phyloP scores from a whole-genome alignment of 2,113 vertebrate genomes.

The Rhea pennata region DNA sequence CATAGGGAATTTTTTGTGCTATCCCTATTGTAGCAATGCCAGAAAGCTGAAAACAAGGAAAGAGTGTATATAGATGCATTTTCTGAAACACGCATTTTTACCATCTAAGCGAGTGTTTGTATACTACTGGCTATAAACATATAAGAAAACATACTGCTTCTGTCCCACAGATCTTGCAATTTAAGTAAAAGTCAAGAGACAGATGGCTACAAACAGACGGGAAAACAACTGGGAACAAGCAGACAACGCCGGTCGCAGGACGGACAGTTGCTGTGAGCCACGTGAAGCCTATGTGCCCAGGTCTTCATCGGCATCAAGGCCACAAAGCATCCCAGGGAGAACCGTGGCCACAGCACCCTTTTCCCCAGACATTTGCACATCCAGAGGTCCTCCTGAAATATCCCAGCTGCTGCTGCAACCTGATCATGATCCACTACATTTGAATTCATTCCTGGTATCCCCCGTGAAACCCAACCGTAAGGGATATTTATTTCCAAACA shows the following conservation, averaged over 20 bases:
- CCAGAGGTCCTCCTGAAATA: not conserved
- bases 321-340: too few species aligned
- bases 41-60: not conserved
- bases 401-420: not conserved
- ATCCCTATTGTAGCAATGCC: not conserved
- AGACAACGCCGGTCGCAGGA: fast-evolving
- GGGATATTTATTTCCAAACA: not conserved
- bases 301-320: not conserved
- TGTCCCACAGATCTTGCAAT: not conserved
- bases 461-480: not conserved
- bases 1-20: not conserved
- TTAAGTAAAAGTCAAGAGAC: not conserved
- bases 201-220: not conserved
- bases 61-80: not conserved
- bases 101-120: not conserved
- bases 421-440: not conserved
- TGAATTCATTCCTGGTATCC: not conserved
- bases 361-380: not conserved
- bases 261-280: fast-evolving
- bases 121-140: not conserved
- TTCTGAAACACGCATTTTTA: not conserved
- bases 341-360: not conserved
- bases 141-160: not conserved
- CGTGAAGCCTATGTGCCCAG: fast-evolving
- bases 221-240: not conserved